Conservation (phyloP, 1,140 invertebrate species). For the Colletes gigas region DNA sequence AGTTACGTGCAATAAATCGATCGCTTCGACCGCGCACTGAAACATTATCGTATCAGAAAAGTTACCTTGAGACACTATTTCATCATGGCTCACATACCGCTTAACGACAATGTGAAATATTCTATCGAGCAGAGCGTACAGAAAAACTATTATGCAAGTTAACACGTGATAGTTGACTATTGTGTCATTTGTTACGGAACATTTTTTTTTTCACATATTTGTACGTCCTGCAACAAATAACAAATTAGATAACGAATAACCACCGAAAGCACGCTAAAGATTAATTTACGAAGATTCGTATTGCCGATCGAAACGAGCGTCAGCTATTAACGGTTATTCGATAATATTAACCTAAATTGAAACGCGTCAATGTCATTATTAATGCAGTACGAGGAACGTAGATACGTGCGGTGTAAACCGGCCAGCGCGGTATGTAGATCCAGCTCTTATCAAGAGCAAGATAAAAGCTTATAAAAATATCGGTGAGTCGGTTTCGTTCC, state of each 20-base stretch:
- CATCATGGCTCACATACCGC: neutral
- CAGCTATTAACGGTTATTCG: neutral
- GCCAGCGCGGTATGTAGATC: neutral
- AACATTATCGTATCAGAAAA: neutral
- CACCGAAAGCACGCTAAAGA: neutral
- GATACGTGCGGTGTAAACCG: neutral
- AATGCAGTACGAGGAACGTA: no score
- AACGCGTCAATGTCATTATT: neutral
- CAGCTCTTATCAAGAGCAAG: conserved; percentile 12
- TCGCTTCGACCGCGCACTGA: neutral
- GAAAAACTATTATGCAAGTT: conserved; percentile 24
- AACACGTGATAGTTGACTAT: conserved; percentile 32
- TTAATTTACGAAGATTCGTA: neutral
- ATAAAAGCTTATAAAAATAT: conserved; percentile 24
- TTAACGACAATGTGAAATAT: conserved; percentile 4
- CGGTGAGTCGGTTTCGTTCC: neutral
- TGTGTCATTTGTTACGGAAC: conserved; percentile 20
- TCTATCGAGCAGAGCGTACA: neutral
- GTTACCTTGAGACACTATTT: neutral
- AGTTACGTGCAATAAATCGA: neutral
- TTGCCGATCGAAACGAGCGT: neutral
- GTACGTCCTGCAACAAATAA: neutral
- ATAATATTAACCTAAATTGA: neutral
- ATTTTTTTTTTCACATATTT: conserved; percentile 9
- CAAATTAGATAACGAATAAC: conserved; percentile 6